These are phyloP conservation scores for Artemia franciscana DNA, from an alignment of 1,140 invertebrate genomes.

Conservation along the genomic window DNA sequence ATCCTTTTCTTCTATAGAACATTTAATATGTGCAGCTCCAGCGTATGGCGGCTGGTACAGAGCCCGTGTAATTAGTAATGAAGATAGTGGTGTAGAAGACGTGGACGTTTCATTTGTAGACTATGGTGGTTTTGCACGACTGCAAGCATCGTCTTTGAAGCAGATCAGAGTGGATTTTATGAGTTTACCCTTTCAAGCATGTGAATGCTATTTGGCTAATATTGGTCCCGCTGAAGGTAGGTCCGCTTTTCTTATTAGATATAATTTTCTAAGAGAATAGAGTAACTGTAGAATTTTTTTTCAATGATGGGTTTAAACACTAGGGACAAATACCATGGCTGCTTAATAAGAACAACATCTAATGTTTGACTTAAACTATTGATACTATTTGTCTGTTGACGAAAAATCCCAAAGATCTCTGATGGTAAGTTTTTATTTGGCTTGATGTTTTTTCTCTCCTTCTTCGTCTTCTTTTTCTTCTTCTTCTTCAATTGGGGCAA, in stretches of 20 bases:
- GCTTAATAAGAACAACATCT: neutral
- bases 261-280: neutral
- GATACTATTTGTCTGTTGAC: conserved; percentile 10
- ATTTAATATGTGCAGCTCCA: conserved; percentile 65
- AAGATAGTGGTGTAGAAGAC: conserved; percentile 27
- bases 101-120: conserved; percentile 70
- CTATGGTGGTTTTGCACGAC: conserved; percentile 65
- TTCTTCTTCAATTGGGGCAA: too few relatives aligned
- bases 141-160: conserved; percentile 43
- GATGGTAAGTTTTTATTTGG: neutral
- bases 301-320: too few relatives aligned
- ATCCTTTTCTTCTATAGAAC: conserved; percentile 36
- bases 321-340: conserved; percentile 1
- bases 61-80: conserved; percentile 40
- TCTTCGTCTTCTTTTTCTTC: too few relatives aligned
- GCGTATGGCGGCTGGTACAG: conserved; percentile 65
- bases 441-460: too few relatives aligned
- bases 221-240: conserved; percentile 53
- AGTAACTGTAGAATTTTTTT: too few relatives aligned
- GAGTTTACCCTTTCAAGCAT: conserved; percentile 79
- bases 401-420: neutral
- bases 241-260: conserved; percentile 11
- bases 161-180: conserved; percentile 81
- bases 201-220: conserved; percentile 74
- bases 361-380: conserved; percentile 4